Conservation (phyloP, 1,140 invertebrate genomes). For the Trichonephila clavata region DNA sequence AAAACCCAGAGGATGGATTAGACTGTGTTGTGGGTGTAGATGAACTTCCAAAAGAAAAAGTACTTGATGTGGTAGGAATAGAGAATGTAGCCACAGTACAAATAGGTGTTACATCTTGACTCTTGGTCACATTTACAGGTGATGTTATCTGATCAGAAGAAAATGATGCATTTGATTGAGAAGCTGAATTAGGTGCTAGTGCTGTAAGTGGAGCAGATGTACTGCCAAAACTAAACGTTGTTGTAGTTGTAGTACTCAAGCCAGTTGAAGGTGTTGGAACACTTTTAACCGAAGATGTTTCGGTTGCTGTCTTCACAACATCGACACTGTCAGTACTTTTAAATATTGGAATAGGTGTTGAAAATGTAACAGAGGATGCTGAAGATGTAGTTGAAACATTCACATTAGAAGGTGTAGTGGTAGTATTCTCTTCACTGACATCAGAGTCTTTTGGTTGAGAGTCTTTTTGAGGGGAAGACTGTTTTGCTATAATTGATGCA, state of each 20-base stretch:
- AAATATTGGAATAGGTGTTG: not conserved
- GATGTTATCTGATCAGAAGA: not conserved
- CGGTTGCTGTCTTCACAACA: not conserved
- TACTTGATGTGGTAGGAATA: constrained; percentile 17
- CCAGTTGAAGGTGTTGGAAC: not conserved
- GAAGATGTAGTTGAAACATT: not conserved
- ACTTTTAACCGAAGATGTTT: not conserved
- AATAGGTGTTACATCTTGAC: constrained; percentile 8
- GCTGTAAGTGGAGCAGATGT: not conserved
- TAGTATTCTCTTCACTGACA: not conserved
- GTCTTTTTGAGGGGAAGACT: too few species aligned
- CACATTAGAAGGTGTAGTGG: not conserved
- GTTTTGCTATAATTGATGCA: too few species aligned
- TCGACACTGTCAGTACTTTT: not conserved
- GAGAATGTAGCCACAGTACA: not conserved
- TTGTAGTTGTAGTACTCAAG: not conserved
- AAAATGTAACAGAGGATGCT: not conserved
- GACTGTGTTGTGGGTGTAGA: constrained; percentile 14
- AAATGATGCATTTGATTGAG: not conserved
- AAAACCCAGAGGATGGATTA: constrained; percentile 34
- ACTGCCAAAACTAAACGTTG: constrained; percentile 2
- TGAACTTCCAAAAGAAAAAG: constrained; percentile 45
- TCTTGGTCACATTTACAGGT: not conserved
- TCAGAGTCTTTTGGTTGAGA: too few species aligned
- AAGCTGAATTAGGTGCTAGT: not conserved